Evolutionary conservation across 2,113 vertebrate genomes (phyloP).

Genomic region (Tychaedon coryphoeus): DNA sequence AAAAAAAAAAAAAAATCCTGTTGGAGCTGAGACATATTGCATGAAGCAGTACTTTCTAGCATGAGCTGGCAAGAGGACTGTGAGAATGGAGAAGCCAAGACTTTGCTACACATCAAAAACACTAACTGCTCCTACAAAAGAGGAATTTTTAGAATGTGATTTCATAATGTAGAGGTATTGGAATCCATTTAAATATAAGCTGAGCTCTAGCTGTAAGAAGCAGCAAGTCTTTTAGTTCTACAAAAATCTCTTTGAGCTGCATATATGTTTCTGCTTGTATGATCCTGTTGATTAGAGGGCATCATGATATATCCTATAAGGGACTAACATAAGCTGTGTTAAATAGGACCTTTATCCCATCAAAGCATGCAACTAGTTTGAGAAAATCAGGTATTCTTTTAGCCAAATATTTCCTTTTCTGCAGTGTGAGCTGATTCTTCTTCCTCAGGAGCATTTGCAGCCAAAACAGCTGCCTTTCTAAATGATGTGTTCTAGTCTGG

Average conservation of each 20-base stretch:
- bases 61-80: background rate
- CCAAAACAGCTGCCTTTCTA: background rate
- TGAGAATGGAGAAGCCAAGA: background rate
- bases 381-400: background rate
- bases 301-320: background rate
- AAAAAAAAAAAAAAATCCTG: background rate
- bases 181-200: background rate
- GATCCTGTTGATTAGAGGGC: background rate
- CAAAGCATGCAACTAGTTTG: background rate
- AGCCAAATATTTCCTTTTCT: background rate
- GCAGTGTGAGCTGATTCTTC: background rate
- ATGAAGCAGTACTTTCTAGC: background rate
- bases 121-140: conserved; percentile 13
- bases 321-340: background rate
- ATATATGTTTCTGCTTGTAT: background rate
- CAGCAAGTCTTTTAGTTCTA: background rate
- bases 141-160: conserved; percentile 47
- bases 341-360: background rate
- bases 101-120: conserved; percentile 1
- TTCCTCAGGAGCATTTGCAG: background rate
- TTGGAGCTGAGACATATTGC: background rate
- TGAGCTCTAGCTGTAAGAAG: background rate
- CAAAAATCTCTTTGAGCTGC: background rate
- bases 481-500: background rate
- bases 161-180: conserved; percentile 26